Conservation (phyloP, 2,797 vertebrate genomes). For the Lemur catta region DNA sequence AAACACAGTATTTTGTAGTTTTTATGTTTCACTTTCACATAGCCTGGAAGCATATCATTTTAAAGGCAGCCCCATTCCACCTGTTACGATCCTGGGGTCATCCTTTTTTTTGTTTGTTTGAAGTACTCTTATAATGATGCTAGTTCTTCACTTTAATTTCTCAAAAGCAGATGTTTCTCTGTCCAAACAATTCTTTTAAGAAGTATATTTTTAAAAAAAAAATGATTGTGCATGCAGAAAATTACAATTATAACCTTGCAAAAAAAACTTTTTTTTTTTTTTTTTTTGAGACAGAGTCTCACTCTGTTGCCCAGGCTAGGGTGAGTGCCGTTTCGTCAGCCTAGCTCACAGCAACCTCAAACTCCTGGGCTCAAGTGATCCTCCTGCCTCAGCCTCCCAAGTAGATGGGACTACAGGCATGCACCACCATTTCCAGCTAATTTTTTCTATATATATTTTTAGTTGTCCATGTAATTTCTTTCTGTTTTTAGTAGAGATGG, state of each 20-base stretch:
- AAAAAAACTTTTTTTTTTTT: background rate
- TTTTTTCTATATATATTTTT: too few species aligned
- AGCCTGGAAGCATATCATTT: background rate
- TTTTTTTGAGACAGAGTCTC: too few species aligned
- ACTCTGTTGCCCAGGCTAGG: too few species aligned
- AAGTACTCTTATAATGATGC: background rate
- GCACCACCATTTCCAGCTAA: too few species aligned
- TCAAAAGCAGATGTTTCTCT: background rate
- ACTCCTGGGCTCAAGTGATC: too few species aligned
- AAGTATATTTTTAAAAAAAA: too few species aligned
- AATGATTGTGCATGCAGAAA: slow-evolving; percentile 28
- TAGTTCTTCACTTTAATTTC: background rate
- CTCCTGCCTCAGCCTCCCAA: too few species aligned
- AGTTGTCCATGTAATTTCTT: too few species aligned
- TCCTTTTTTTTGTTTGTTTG: background rate
- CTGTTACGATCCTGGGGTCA: fast-evolving
- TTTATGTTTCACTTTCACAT: background rate
- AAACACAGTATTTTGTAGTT: background rate
- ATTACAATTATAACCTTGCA: background rate
- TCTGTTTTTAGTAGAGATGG: too few species aligned
- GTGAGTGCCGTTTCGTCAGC: too few species aligned
- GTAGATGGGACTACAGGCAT: too few species aligned
- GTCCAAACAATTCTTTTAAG: background rate
- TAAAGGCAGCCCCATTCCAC: background rate
- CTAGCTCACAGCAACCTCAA: too few species aligned